phyloP scores from a whole-genome alignment of 2,113 vertebrate species.

The Girardinichthys multiradiatus region DNA sequence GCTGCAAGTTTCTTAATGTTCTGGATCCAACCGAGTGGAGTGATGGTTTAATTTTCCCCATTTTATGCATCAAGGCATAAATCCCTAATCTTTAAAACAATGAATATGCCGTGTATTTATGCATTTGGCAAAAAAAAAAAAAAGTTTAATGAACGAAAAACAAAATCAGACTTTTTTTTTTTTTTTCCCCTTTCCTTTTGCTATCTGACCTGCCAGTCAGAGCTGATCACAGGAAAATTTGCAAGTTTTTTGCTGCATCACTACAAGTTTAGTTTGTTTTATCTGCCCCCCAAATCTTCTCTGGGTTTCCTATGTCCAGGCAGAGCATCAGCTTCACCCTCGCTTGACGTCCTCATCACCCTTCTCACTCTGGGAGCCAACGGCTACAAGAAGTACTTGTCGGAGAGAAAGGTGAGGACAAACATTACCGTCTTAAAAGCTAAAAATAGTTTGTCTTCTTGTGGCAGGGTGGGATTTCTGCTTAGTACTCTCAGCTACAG shows the following conservation, averaged over 20 bases:
- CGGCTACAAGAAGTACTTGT: slow-evolving; percentile 92
- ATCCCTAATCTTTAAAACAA: too few relatives aligned
- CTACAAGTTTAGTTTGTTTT: not conserved
- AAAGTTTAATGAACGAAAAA: not conserved
- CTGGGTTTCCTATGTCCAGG: slow-evolving; percentile 73
- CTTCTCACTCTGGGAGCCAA: slow-evolving; percentile 89
- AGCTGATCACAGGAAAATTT: too few relatives aligned
- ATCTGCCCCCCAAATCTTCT: not conserved
- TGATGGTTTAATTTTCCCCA: too few relatives aligned
- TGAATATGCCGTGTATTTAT: not conserved
- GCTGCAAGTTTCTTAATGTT: too few relatives aligned
- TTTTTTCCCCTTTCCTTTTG: not conserved
- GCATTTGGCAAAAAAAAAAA: not conserved
- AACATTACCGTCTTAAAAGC: not conserved
- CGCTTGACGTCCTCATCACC: slow-evolving; percentile 95
- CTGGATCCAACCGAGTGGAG: too few relatives aligned
- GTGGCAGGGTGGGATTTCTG: not conserved
- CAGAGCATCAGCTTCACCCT: slow-evolving; percentile 94
- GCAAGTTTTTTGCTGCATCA: not conserved
- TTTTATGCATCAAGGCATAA: too few relatives aligned
- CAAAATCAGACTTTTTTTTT: not conserved
- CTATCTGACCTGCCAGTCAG: not conserved
- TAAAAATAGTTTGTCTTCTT: not conserved
- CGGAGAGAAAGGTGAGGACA: slow-evolving; percentile 91
- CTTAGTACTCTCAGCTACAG: not conserved